Evolutionary conservation across 1,140 invertebrate genomes (phyloP).

Genomic region (Drosophila prosaltans): DNA sequence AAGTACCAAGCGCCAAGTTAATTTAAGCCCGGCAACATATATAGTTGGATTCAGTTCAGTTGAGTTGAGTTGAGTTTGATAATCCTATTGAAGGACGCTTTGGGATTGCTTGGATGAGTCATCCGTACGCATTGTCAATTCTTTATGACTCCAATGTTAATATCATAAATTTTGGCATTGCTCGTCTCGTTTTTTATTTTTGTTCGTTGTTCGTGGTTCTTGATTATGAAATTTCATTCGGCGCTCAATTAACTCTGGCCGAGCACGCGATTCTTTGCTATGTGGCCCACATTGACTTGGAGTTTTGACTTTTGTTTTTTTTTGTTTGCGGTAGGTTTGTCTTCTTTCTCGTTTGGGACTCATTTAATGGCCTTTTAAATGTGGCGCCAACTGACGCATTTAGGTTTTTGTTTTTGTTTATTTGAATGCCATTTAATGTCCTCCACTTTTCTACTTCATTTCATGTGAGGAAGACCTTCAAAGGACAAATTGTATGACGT

Average conservation of each 20-base stretch:
- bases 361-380: slow-evolving; percentile 48
- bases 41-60: not conserved
- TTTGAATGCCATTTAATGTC: slow-evolving; percentile 9
- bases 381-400: slow-evolving; percentile 39
- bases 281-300: slow-evolving; percentile 49
- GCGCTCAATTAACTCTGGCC: slow-evolving; percentile 64
- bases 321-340: not conserved
- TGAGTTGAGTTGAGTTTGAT: not conserved
- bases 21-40: slow-evolving; percentile 34
- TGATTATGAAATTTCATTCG: slow-evolving; percentile 75
- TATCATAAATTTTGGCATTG: slow-evolving; percentile 64
- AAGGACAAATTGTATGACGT: slow-evolving; percentile 3
- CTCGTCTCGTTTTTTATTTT: not conserved
- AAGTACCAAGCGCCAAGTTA: slow-evolving; percentile 48
- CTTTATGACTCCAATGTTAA: slow-evolving; percentile 52
- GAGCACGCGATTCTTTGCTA: slow-evolving; percentile 55
- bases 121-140: slow-evolving; percentile 47
- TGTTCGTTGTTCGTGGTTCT: slow-evolving; percentile 24
- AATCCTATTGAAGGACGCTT: slow-evolving; percentile 61
- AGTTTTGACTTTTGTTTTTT: not conserved
- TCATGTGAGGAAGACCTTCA: slow-evolving; percentile 26
- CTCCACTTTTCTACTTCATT: slow-evolving; percentile 8
- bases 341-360: not conserved
- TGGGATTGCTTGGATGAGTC: slow-evolving; percentile 47
- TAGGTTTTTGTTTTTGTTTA: not conserved